Percentiles rank a stretch among this genome's conserved stretches.
Conservation (phyloP, 2,113 vertebrate species). For the Callospermophilus lateralis region DNA sequence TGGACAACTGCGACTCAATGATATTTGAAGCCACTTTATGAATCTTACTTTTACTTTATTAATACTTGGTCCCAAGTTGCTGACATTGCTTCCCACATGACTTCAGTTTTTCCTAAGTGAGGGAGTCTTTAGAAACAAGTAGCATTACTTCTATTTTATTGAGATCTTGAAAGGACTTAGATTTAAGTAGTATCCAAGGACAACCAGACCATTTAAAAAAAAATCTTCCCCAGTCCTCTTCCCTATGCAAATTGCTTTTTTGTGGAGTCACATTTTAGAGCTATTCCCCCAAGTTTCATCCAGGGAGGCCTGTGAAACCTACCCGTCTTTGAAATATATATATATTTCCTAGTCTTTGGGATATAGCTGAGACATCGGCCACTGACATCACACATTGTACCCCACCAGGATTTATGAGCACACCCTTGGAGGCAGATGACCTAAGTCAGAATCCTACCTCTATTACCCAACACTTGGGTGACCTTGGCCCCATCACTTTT, state of each 20-base stretch:
- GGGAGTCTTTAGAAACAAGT: constrained; percentile 51
- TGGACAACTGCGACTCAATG: constrained; percentile 36
- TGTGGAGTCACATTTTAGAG: constrained; percentile 14
- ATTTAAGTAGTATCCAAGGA: constrained; percentile 22
- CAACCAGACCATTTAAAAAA: background rate
- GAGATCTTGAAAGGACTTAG: constrained; percentile 35
- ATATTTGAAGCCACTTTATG: constrained; percentile 24
- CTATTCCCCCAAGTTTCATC: background rate
- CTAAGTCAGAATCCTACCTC: background rate
- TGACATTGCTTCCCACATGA: constrained; percentile 26
- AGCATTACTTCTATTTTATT: constrained; percentile 33
- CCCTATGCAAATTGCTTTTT: constrained; percentile 60
- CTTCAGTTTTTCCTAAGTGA: constrained; percentile 42
- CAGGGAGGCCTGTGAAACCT: background rate
- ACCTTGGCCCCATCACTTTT: background rate
- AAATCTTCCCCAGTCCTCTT: accelerated
- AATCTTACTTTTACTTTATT: constrained; percentile 59
- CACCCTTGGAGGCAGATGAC: background rate
- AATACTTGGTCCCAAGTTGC: constrained; percentile 52
- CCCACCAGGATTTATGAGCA: background rate
- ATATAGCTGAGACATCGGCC: background rate
- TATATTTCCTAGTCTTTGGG: background rate
- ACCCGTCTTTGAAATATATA: background rate
- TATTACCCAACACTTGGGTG: background rate
- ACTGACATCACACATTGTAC: too few relatives aligned